A percentile compares a stretch with the other conserved stretches of the same genome.
These are phyloP conservation scores for Radopholus similis DNA, from an alignment of 1,140 invertebrate species.

Conservation along the genomic window DNA sequence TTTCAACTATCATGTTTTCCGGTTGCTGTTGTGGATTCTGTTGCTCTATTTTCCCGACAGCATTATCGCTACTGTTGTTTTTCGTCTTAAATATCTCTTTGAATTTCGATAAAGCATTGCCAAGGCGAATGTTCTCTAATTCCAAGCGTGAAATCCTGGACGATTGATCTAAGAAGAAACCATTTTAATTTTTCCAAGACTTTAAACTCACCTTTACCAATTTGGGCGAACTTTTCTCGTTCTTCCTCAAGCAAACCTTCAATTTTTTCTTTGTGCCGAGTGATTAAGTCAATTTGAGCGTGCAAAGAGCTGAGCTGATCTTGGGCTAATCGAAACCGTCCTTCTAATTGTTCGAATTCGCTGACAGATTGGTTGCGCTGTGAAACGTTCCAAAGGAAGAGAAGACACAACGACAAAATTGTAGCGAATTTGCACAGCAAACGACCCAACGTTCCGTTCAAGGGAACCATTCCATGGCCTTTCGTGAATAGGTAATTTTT, in stretches of 20 bases:
- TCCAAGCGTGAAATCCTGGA: background rate
- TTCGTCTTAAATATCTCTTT: background rate
- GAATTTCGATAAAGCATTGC: background rate
- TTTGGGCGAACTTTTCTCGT: background rate
- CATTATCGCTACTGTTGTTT: background rate
- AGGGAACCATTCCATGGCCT: conserved; percentile 13
- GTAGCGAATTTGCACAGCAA: conserved; percentile 8
- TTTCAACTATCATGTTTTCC: no score
- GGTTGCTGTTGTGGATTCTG: background rate
- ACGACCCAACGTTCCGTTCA: conserved; percentile 6
- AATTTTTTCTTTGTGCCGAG: conserved; percentile 14
- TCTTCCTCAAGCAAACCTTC: conserved; percentile 10
- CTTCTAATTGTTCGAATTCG: conserved; percentile 4
- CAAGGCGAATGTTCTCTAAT: background rate
- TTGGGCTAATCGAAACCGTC: conserved; percentile 1
- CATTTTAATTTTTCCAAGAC: background rate
- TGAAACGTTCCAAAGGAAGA: conserved; percentile 5
- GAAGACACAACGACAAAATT: background rate
- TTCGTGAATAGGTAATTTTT: background rate
- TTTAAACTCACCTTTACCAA: background rate
- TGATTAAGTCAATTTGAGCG: conserved; percentile 13
- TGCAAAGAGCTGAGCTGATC: conserved; percentile 3
- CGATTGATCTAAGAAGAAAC: background rate
- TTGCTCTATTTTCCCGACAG: background rate
- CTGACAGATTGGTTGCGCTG: background rate